Percentiles rank a stretch among this genome's conserved stretches.
Evolutionary conservation across 2,797 vertebrate species (phyloP).

Genomic region (Cyprinodon diabolis): DNA sequence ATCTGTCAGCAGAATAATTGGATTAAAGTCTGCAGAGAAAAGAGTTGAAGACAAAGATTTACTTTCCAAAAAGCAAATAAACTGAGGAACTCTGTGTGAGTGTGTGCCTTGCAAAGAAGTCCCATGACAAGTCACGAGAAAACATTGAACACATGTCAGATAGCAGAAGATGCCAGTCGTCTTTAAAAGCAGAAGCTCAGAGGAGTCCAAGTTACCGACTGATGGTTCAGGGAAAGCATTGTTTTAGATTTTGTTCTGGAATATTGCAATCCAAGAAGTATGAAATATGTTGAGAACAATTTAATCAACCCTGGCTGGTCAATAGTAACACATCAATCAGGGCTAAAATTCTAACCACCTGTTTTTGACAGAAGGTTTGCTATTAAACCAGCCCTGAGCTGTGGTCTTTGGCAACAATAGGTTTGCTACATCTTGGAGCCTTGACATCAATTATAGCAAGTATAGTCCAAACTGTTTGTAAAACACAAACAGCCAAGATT

Average conservation of each 20-base stretch:
- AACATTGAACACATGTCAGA: not conserved
- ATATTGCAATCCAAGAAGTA: too few relatives aligned
- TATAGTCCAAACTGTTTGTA: too few relatives aligned
- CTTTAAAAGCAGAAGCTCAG: not conserved
- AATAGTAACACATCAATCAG: too few relatives aligned
- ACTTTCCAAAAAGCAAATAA: not conserved
- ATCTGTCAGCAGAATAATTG: slow-evolving; percentile 32
- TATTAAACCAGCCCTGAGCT: too few relatives aligned
- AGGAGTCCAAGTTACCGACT: not conserved
- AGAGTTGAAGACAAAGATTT: not conserved
- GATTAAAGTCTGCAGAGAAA: slow-evolving; percentile 6
- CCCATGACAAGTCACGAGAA: not conserved
- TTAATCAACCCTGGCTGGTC: too few relatives aligned
- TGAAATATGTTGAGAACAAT: too few relatives aligned
- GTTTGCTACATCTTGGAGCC: too few relatives aligned
- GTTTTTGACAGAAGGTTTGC: too few relatives aligned
- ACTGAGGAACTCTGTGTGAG: not conserved
- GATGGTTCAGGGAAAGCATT: not conserved
- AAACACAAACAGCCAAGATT: too few relatives aligned
- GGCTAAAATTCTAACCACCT: too few relatives aligned
- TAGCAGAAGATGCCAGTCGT: not conserved
- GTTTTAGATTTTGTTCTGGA: not conserved
- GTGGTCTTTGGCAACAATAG: too few relatives aligned
- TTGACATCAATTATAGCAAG: too few relatives aligned
- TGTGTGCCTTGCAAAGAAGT: not conserved